Base-by-base conservation (phyloP, 2,888 invertebrate species). In the Aphidoletes aphidimyza region DNA sequence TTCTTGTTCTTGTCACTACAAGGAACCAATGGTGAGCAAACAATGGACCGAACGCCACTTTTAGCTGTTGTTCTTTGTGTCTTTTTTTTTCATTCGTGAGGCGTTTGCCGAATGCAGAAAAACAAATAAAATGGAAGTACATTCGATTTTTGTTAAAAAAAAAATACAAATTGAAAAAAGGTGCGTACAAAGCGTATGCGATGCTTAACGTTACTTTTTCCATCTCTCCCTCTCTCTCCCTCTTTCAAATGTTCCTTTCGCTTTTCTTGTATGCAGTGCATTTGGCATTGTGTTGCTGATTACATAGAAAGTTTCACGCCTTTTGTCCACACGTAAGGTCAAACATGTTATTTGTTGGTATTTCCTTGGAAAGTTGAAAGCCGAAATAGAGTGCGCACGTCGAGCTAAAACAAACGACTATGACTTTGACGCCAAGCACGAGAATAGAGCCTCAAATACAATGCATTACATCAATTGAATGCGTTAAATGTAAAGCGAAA, bases 221-320 rank as follows among this genome's bases (percentile, higher is more conserved):
- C 17, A 2, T 47, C 17, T 47, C 17, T 47, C 2, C 17, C 17
- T 47, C 47, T 2, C 17, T 8, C 17, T 17, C 9, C 2, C 47
- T 54, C 30, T 30, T 42, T 42, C 14, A 42, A 42, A 42, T 42
- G n/a, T n/a, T n/a, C n/a, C n/a, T 42, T 42, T 42, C 42, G 14
- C 42, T 14, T 30, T 30, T 69, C 30, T 14, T 14, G 1, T 19
- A 11, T 69, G 3, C 30, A 69, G n/a, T 54, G 26, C 26, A 26
- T 54, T 22, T 26, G 5, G 69, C 69, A 69, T 69, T 69, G 69
- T 69, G 1, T 30, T 69, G 26, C 69, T 69, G 9, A 69, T 69
- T 11, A 26, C 69, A 69, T 30, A 69, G 69, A 69, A 30, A 69
- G 30, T 69, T 69, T 69, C 69, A 69, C 69, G 69, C 69, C 69